A percentile compares a stretch with the other conserved stretches of the same genome.
phyloP scores from a whole-genome alignment of 2,888 invertebrate species.

The Trisateles emortualis region DNA sequence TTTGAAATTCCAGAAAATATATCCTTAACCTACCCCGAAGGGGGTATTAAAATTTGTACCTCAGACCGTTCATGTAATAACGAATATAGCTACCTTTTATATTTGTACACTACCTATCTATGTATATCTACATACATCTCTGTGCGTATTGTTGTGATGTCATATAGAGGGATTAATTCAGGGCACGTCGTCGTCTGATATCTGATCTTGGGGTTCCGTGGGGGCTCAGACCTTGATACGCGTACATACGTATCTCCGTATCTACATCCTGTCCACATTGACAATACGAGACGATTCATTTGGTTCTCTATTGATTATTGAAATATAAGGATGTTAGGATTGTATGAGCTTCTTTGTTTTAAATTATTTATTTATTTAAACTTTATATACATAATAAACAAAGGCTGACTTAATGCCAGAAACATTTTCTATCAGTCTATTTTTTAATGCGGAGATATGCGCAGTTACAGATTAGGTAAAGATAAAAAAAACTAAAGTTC shows the following conservation, averaged over 20 bases:
- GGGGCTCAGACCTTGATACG: slow-evolving; percentile 67
- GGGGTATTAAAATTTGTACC: too few species aligned
- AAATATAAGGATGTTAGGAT: slow-evolving; percentile 2
- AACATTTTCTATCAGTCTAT: too few species aligned
- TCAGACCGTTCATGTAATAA: background rate
- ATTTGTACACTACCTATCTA: slow-evolving; percentile 2
- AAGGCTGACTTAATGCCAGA: too few species aligned
- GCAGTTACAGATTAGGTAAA: too few species aligned
- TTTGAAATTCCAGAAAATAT: too few species aligned
- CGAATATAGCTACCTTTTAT: background rate
- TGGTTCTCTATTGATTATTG: slow-evolving; percentile 18
- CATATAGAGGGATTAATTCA: slow-evolving; percentile 81
- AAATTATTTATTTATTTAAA: background rate
- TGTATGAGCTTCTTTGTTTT: background rate
- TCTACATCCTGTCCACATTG: slow-evolving; percentile 38
- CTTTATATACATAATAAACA: too few species aligned
- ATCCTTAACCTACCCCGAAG: too few species aligned
- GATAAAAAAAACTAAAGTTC: too few species aligned
- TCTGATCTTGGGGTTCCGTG: slow-evolving; percentile 75
- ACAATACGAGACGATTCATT: slow-evolving; percentile 33
- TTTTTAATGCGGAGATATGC: too few species aligned
- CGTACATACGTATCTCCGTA: slow-evolving; percentile 39
- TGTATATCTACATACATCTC: slow-evolving; percentile 20
- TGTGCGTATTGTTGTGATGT: slow-evolving; percentile 67
- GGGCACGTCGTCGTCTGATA: slow-evolving; percentile 78